Evolutionary conservation across 2,888 invertebrate genomes (phyloP), one percentile per base, ranked within the genome.

Genomic region (Hedya salicella): DNA sequence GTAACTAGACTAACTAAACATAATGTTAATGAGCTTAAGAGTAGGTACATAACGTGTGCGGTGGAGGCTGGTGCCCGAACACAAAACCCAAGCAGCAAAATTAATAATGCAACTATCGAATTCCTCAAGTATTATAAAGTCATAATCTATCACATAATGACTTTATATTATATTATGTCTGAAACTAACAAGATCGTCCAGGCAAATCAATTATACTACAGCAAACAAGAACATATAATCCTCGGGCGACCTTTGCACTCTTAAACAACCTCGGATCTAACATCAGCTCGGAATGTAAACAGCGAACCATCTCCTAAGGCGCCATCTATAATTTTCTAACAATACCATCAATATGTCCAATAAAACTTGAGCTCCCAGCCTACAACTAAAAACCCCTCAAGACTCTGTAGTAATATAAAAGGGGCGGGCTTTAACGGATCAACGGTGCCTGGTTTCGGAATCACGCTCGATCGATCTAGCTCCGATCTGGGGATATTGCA

Each of bases 291-390:
- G 91, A 91, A 91, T 91, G 91, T 91, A 92, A 92, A 92, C 91
- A 91, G 81, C 87, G 77, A 77, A 74, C 85, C 86, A 88, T 89
- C 89, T 90, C 87, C 87, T 80, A 72, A 88, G 90, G 92, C 91
- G 92, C 92, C 92, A 91, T 91, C 91, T 91, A 85, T 91, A 91
- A 92, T 92, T 91, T 91, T 86, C 88, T 82, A 87, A 87, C 90
- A 87, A 89, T 89, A 81, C 84, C 82, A 77, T 75, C 81, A 83
- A 87, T 78, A 74, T 76, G 83, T 82, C 91, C 84, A 89, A 62
- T 71, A 68, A 72, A 77, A 56, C 48, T 65, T 69, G 86, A 83
- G 64, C 86, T 62, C 2, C 65, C 25, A 52, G 66, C 67, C 69
- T 46, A 50, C 62, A 62, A 30, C 25, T 42, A 49, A 30, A 32